phyloP scores from a whole-genome alignment of 2,797 vertebrate species.

The Bradypodion pumilum region DNA sequence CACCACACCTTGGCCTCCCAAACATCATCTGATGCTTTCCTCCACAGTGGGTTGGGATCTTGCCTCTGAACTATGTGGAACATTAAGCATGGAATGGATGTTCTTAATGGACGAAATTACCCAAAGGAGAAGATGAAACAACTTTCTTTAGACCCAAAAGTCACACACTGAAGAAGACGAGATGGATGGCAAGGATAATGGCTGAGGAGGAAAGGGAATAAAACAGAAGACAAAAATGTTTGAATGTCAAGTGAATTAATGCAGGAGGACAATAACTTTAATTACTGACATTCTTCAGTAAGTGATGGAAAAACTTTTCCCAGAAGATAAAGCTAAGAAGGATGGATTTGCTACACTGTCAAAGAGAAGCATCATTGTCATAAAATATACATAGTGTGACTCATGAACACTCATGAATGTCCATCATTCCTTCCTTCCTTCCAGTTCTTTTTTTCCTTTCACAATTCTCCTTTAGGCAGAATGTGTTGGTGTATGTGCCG shows the following conservation, averaged over 20 bases:
- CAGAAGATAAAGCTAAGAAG: conserved; percentile 29
- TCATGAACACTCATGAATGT: conserved; percentile 28
- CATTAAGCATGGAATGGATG: conserved; percentile 23
- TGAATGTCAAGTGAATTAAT: conserved; percentile 7
- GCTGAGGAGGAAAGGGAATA: fast-evolving
- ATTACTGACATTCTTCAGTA: conserved; percentile 29
- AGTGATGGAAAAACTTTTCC: background rate
- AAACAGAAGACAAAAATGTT: background rate
- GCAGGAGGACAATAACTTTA: conserved; percentile 26
- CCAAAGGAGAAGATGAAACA: background rate
- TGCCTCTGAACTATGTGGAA: background rate
- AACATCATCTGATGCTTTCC: background rate
- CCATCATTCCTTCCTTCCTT: no score
- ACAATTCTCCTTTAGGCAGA: background rate
- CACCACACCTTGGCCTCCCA: background rate
- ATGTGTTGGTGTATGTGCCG: no score
- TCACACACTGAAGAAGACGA: fast-evolving
- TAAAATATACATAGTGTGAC: conserved; percentile 16
- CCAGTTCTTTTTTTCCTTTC: background rate
- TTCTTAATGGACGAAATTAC: conserved; percentile 18
- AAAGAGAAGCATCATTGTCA: conserved; percentile 39
- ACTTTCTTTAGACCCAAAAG: conserved; percentile 24
- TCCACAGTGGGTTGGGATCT: background rate
- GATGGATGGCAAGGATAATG: background rate
- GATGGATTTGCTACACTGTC: conserved; percentile 22